A percentile compares a stretch with the other conserved stretches of the same genome.
Conservation (phyloP, 1,140 invertebrate genomes). For the Drosophila kurseongensis region DNA sequence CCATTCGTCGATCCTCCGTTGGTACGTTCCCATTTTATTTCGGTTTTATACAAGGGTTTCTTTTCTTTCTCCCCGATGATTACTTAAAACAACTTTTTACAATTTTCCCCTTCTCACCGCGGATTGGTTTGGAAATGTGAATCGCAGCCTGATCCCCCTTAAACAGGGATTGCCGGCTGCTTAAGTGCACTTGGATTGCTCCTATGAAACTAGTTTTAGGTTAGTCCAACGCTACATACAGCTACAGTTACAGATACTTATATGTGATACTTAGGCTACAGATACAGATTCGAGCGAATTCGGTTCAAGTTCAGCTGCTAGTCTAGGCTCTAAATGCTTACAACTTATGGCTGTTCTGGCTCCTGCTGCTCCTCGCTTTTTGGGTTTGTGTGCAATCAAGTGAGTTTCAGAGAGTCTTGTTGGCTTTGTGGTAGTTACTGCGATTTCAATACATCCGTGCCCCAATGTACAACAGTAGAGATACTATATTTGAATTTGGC, state of each 20-base stretch:
- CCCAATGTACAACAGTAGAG: background rate
- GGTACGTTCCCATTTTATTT: conserved; percentile 17
- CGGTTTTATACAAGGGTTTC: conserved; percentile 54
- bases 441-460: conserved; percentile 7
- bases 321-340: conserved; percentile 71
- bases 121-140: conserved; percentile 39
- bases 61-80: conserved; percentile 41
- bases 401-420: conserved; percentile 81
- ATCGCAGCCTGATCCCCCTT: conserved; percentile 36
- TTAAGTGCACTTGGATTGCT: conserved; percentile 48
- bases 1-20: conserved; percentile 2
- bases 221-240: conserved; percentile 31
- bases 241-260: conserved; percentile 29
- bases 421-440: conserved; percentile 74
- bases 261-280: conserved; percentile 25
- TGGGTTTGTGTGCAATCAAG: conserved; percentile 50
- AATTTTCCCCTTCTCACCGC: conserved; percentile 20
- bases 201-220: conserved; percentile 51
- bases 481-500: background rate
- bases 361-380: conserved; percentile 41
- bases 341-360: conserved; percentile 75
- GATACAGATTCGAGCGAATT: conserved; percentile 24
- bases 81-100: conserved; percentile 77
- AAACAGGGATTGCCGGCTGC: conserved; percentile 30
- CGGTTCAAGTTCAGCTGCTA: conserved; percentile 17